These are phyloP conservation scores for Agapostemon virescens DNA, from an alignment of 2,888 invertebrate species.

Conservation along the genomic window DNA sequence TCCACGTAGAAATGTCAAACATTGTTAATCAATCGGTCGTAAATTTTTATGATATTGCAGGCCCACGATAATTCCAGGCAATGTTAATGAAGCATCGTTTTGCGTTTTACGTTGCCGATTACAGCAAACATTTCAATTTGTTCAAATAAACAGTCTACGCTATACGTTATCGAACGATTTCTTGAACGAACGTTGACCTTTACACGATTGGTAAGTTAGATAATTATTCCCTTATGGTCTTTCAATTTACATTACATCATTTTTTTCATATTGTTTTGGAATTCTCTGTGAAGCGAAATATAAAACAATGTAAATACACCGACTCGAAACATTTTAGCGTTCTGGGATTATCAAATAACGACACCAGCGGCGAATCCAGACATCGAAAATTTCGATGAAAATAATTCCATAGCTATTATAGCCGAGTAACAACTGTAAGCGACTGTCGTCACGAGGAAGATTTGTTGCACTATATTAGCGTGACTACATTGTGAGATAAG, in stretches of 20 bases:
- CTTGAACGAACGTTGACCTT: constrained; percentile 52
- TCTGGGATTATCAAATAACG: no score
- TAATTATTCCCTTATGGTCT: constrained; percentile 18
- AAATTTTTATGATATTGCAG: background rate
- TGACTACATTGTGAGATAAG: background rate
- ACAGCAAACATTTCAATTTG: constrained; percentile 10
- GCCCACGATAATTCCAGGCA: background rate
- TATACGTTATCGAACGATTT: constrained; percentile 47
- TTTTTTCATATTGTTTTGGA: background rate
- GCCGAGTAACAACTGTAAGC: background rate
- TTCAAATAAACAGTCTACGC: constrained; percentile 6
- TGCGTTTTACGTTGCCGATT: background rate
- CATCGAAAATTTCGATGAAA: background rate
- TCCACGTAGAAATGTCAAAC: background rate
- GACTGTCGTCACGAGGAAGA: background rate
- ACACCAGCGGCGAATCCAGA: no score
- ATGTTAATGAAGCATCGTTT: constrained; percentile 3
- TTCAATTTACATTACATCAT: background rate
- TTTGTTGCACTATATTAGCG: background rate
- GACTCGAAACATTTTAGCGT: no score
- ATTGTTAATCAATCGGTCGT: background rate
- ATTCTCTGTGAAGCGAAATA: background rate
- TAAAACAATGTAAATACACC: background rate
- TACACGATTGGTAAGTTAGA: constrained; percentile 42
- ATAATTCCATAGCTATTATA: background rate